phyloP scores from a whole-genome alignment of 53 echinoderm and acorn worm genomes.

The Temnopleurus reevesii region DNA sequence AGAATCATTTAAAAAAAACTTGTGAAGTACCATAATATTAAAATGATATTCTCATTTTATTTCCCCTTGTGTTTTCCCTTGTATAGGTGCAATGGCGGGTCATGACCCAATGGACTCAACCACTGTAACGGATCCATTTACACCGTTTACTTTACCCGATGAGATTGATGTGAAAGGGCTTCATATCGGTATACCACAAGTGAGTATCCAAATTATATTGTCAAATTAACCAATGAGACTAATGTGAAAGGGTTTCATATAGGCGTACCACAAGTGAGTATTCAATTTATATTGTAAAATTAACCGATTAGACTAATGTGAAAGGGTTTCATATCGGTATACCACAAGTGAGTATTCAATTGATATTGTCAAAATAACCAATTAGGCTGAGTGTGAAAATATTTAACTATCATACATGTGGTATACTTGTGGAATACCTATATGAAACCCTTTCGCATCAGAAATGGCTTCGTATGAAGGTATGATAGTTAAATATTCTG shows the following conservation, averaged over 20 bases:
- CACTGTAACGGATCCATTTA: conserved; percentile 65
- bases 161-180: conserved; percentile 81
- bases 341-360: too few relatives aligned
- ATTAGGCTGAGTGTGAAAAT: too few relatives aligned
- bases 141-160: conserved; percentile 73
- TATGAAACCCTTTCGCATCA: not conserved
- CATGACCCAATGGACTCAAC: conserved; percentile 88
- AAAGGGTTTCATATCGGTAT: not conserved
- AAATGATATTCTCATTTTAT: not conserved
- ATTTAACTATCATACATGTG: too few relatives aligned
- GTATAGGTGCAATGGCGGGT: conserved; percentile 83
- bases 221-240: not conserved
- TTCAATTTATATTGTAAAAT: not conserved
- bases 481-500: too few relatives aligned
- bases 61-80: not conserved
- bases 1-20: too few relatives aligned
- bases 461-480: too few relatives aligned
- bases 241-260: not conserved
- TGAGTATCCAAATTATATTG: conserved; percentile 15
- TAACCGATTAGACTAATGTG: not conserved
- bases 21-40: too few relatives aligned
- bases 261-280: conserved; percentile 72
- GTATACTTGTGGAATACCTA: too few relatives aligned
- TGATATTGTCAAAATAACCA: too few relatives aligned
- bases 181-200: conserved; percentile 87